Evolutionary conservation across 2,797 vertebrate genomes (phyloP).

Genomic region (Amblyraja radiata): DNA sequence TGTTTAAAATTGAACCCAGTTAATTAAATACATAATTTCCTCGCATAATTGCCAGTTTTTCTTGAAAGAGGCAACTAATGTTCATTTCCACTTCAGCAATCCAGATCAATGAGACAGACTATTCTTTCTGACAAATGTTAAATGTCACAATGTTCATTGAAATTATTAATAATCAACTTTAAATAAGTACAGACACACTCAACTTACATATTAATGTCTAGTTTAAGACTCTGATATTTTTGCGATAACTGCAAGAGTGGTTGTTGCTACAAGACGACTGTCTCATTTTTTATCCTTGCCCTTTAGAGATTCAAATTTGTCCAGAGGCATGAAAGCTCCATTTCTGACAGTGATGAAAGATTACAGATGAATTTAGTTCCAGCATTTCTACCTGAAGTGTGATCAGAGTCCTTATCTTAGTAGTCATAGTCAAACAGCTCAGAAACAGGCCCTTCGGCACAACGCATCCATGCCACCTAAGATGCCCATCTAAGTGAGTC

Average conservation of each 20-base stretch:
- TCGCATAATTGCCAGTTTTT: background rate
- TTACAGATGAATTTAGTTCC: constrained; percentile 4
- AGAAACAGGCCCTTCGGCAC: too few species aligned
- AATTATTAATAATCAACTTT: constrained; percentile 18
- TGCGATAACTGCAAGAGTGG: background rate
- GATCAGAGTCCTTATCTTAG: background rate
- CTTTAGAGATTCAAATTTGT: constrained; percentile 11
- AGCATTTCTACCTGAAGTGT: background rate
- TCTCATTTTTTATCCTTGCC: background rate
- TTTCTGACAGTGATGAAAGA: constrained; percentile 3
- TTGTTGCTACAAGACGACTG: background rate
- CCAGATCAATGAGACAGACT: background rate
- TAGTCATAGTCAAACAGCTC: background rate
- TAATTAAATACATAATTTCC: constrained; percentile 11
- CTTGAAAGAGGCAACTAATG: background rate
- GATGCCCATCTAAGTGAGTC: too few species aligned
- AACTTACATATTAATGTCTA: background rate
- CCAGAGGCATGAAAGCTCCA: background rate
- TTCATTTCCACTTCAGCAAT: background rate
- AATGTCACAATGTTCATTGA: constrained; percentile 27
- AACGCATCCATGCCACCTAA: too few species aligned
- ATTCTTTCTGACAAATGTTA: constrained; percentile 29
- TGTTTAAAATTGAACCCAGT: background rate
- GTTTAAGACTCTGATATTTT: background rate
- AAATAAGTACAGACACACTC: background rate